A percentile compares a stretch with the other conserved stretches of the same genome.
These are phyloP conservation scores for Danaus chrysippus DNA, from an alignment of 2,888 invertebrate genomes.

Conservation along the genomic window DNA sequence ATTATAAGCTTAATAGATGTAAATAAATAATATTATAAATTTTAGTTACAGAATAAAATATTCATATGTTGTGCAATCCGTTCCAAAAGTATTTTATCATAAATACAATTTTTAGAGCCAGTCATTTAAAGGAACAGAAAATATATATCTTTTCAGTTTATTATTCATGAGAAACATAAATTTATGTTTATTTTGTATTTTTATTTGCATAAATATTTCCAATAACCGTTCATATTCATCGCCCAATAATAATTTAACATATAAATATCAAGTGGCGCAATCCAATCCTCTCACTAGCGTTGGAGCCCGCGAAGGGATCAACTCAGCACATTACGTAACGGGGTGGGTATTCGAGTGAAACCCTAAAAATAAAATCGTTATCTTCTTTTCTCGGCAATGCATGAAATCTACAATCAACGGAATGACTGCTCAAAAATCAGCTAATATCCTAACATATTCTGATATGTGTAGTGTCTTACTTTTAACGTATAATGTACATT, in stretches of 20 bases:
- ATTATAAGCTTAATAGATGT: background rate
- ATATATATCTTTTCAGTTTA: background rate
- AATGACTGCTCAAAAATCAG: background rate
- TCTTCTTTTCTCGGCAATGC: conserved; percentile 22
- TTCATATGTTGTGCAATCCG: no score
- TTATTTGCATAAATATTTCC: conserved; percentile 1
- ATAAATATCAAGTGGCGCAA: conserved; percentile 24
- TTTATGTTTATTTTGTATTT: background rate
- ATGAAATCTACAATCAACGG: conserved; percentile 8
- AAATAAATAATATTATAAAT: no score
- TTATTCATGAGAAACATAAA: background rate
- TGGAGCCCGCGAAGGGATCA: conserved; percentile 27
- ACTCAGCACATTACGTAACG: conserved; percentile 33
- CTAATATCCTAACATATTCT: no score
- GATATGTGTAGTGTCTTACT: no score
- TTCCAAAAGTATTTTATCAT: no score
- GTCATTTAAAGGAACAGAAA: background rate
- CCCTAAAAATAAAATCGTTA: conserved; percentile 31
- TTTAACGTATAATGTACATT: no score
- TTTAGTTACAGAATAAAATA: no score
- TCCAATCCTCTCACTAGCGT: conserved; percentile 26
- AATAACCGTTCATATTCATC: conserved; percentile 8
- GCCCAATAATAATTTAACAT: conserved; percentile 18
- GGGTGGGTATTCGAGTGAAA: conserved; percentile 28
- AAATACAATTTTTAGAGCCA: background rate